Conservation (phyloP, 2,113 vertebrate species). For the Nanorana parkeri region DNA sequence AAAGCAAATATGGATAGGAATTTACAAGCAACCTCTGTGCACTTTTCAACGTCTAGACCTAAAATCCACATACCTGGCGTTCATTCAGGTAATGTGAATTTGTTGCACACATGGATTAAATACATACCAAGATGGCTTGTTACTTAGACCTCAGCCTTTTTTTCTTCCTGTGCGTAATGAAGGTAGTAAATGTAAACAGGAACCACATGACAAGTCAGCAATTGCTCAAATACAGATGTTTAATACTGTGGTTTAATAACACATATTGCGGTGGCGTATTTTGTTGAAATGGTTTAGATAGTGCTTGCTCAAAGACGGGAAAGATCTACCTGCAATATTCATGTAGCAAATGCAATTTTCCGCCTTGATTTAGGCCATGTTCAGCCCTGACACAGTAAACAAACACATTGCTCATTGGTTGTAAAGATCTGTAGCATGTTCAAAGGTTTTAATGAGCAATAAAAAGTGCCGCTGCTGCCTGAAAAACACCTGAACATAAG, state of each 20-base stretch:
- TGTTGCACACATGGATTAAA: not conserved
- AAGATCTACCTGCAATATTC: no score
- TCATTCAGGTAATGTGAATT: not conserved
- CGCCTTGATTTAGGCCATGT: no score
- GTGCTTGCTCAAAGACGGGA: no score
- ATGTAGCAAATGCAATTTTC: no score
- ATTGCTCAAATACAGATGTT: constrained; percentile 17
- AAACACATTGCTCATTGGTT: no score
- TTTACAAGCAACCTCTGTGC: constrained; percentile 34
- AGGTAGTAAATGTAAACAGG: constrained; percentile 21
- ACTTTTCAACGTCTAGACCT: constrained; percentile 10
- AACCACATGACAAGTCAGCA: constrained; percentile 33
- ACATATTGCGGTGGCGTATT: no score
- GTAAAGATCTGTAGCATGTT: no score
- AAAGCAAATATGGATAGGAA: constrained; percentile 37
- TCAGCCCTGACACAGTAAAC: no score
- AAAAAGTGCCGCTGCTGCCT: no score
- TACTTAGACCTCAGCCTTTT: not conserved
- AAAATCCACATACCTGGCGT: constrained; percentile 15
- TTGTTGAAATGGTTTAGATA: no score
- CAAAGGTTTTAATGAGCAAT: no score
- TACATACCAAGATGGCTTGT: not conserved
- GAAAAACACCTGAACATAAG: no score
- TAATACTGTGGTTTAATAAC: not conserved
- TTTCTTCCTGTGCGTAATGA: not conserved